These are phyloP conservation scores for Pangasius sanitwongsei DNA, from an alignment of 2,797 vertebrate species.

Conservation along the genomic window DNA sequence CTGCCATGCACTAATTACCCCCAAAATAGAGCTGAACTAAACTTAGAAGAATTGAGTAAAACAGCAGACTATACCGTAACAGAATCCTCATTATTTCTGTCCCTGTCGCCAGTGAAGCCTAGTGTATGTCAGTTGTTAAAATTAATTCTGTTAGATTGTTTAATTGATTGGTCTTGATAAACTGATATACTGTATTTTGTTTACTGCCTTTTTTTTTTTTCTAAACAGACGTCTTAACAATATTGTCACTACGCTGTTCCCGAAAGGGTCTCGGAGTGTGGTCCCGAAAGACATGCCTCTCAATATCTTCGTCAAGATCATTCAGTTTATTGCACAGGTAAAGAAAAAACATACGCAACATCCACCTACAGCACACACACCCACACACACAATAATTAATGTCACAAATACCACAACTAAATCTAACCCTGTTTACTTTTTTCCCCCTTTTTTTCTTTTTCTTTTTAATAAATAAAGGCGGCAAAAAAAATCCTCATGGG, in stretches of 20 bases:
- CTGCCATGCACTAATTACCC: not conserved
- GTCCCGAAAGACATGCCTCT: constrained; percentile 98
- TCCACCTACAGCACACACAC: not conserved
- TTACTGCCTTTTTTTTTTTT: not conserved
- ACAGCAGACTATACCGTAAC: not conserved
- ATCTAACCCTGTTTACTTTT: not conserved
- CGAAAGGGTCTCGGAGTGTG: constrained; percentile 95
- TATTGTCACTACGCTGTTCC: constrained; percentile 95
- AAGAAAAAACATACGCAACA: not conserved
- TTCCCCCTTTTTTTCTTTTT: too few species aligned
- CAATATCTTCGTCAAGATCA: constrained; percentile 99
- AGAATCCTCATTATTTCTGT: not conserved
- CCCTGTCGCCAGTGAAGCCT: not conserved
- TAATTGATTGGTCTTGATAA: not conserved
- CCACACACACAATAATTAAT: not conserved
- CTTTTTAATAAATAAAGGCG: not conserved
- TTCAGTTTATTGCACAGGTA: constrained; percentile 99
- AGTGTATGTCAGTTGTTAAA: not conserved
- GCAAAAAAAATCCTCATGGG: not conserved
- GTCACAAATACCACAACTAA: too few species aligned
- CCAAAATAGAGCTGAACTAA: not conserved
- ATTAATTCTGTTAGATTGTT: not conserved
- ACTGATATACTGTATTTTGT: not conserved
- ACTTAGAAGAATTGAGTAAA: too few species aligned
- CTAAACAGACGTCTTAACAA: constrained; percentile 88